A percentile compares a stretch with the other conserved stretches of the same genome.
Evolutionary conservation across 2,113 vertebrate genomes (phyloP).

Genomic region (Carassius gibelio): DNA sequence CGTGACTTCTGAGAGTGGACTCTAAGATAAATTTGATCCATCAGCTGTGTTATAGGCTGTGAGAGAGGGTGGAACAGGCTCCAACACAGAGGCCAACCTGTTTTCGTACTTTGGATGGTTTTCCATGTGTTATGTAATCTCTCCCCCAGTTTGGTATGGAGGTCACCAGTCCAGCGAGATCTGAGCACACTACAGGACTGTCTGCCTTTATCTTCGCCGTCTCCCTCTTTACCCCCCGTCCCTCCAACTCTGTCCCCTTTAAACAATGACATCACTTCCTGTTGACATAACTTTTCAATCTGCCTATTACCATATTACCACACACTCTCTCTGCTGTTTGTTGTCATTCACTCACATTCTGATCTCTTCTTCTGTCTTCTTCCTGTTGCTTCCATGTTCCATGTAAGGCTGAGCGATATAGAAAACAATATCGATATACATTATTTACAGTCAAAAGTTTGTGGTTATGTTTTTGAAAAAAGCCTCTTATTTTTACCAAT

Average conservation of each 20-base stretch:
- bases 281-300: constrained; percentile 64
- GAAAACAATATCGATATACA: too few relatives aligned
- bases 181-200: constrained; percentile 11
- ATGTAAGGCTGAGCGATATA: too few relatives aligned
- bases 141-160: constrained; percentile 46
- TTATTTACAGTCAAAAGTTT: too few relatives aligned
- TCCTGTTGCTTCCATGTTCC: too few relatives aligned
- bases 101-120: constrained; percentile 53
- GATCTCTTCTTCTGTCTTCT: too few relatives aligned
- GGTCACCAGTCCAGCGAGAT: constrained; percentile 39
- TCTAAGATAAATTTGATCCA: constrained; percentile 37
- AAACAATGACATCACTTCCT: constrained; percentile 59
- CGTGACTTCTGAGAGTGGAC: background rate
- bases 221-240: background rate
- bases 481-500: too few relatives aligned
- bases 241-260: constrained; percentile 5
- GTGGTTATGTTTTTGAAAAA: too few relatives aligned
- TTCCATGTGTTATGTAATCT: constrained; percentile 58
- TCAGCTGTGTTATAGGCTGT: constrained; percentile 43
- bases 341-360: background rate
- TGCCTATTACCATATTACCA: constrained; percentile 12
- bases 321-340: constrained; percentile 2
- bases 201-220: constrained; percentile 13
- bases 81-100: constrained; percentile 56
- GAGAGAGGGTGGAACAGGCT: constrained; percentile 36